These are phyloP conservation scores for Ambastaia sidthimunki DNA, from an alignment of 2,797 vertebrate species.

Conservation along the genomic window DNA sequence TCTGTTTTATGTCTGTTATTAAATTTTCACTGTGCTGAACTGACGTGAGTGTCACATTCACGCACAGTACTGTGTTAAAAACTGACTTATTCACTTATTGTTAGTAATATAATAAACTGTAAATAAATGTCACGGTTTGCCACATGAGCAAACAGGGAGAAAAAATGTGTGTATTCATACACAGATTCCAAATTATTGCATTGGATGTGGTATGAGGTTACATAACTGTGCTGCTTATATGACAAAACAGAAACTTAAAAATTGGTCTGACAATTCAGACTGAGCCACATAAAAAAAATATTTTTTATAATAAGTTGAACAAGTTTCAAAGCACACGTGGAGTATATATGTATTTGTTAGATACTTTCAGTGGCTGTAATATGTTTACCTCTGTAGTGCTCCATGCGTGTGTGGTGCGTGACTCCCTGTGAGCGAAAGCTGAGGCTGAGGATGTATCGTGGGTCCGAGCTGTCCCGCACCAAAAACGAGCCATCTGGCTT, in stretches of 20 bases:
- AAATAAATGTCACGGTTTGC: too few relatives aligned
- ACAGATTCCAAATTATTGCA: too few relatives aligned
- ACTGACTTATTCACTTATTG: neutral
- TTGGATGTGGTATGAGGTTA: too few relatives aligned
- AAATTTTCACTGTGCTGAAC: neutral
- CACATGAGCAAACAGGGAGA: too few relatives aligned
- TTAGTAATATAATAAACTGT: too few relatives aligned
- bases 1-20: neutral
- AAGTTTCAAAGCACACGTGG: too few relatives aligned
- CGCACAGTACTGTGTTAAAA: neutral
- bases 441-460: constrained; percentile 95
- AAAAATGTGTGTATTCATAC: too few relatives aligned
- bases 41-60: neutral
- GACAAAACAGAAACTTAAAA: too few relatives aligned
- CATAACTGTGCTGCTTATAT: too few relatives aligned
- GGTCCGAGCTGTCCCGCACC: constrained; percentile 95
- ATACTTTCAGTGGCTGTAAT: neutral
- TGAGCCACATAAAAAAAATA: too few relatives aligned
- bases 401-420: constrained; percentile 91
- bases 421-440: constrained; percentile 96
- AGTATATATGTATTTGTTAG: neutral
- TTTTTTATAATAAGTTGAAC: too few relatives aligned
- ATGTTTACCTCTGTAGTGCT: constrained; percentile 83
- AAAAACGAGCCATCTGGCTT: constrained; percentile 94
- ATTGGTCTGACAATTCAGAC: too few relatives aligned